Evolutionary conservation across 2,113 vertebrate genomes (phyloP), one percentile per base, ranked within the genome.

Genomic region (Ariopsis seemanni): DNA sequence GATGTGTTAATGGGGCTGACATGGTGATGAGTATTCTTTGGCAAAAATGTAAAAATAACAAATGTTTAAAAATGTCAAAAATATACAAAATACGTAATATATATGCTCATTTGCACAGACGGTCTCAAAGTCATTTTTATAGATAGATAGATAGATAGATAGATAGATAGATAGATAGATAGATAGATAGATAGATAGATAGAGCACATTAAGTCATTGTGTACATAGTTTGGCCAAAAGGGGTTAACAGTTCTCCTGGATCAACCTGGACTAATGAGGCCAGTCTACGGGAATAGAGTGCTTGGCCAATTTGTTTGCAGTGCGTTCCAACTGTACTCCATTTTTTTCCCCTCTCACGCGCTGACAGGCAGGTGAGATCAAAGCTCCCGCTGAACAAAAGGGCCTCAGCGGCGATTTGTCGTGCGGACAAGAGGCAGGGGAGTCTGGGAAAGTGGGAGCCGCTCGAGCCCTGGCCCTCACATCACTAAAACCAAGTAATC

Each of bases 341-440:
- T 95, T 95, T 95, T 96, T 96, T 96, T 96, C 95, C 94, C 91
- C 91, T 93, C 93, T 81, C 94, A 90, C 92, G 55, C 30, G 67
- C 95, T 97, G 97, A 97, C 96, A 97, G 96, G 97, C 97, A 97
- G 96, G 97, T 98, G 96, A 98, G 97, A 98, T 98, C 97, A 98
- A 98, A 98, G 97, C 92, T 90, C 55, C 27, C 75, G 20, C 75
- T 85, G 94, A 95, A 97, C 97, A 97, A 98, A 97, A 93, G 96
- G 94, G 95, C 95, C 96, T 97, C 96, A 97, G 96, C 96, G 95
- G 96, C 94, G 97, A 97, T 97, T 97, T 97, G 97, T 97, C 96
- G 97, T 94, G 96, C 58, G 96, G 96, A 97, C 94, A 95, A 96
- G 96, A 97, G 96, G 96, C 96, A 97, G 95, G 93, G 92, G 94